phyloP scores from a whole-genome alignment of 2,888 invertebrate species.

The Cephus pygmeus region DNA sequence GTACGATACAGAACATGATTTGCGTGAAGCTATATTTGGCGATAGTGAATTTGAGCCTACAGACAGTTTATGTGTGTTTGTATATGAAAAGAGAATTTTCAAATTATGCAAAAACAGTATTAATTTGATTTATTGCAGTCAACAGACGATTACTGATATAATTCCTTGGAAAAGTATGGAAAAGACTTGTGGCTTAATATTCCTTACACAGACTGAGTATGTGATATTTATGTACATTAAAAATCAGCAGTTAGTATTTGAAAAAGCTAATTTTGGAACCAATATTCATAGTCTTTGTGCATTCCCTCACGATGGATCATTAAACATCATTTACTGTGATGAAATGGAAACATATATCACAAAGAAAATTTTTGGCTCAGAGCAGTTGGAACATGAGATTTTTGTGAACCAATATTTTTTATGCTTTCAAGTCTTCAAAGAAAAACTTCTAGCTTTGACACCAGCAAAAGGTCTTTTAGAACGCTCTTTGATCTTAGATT shows the following conservation, averaged over 20 bases:
- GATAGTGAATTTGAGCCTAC: background rate
- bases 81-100: constrained; percentile 42
- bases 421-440: constrained; percentile 42
- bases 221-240: constrained; percentile 39
- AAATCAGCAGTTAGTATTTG: constrained; percentile 37
- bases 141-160: constrained; percentile 40
- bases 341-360: constrained; percentile 18
- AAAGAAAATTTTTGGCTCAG: constrained; percentile 9
- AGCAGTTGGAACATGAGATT: constrained; percentile 24
- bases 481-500: constrained; percentile 21
- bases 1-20: background rate
- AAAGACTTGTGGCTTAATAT: constrained; percentile 37
- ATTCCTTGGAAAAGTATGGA: constrained; percentile 32
- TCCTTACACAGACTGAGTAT: constrained; percentile 30
- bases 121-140: constrained; percentile 40
- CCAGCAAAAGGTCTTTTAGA: constrained; percentile 33
- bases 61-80: constrained; percentile 42
- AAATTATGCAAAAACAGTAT: constrained; percentile 30
- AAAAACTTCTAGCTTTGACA: constrained; percentile 41
- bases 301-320: constrained; percentile 22
- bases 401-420: constrained; percentile 33
- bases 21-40: background rate
- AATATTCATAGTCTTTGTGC: constrained; percentile 37
- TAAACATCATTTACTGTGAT: constrained; percentile 41
- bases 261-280: constrained; percentile 39